Evolutionary conservation across 2,888 invertebrate species (phyloP), one percentile per base, ranked within the genome.

Genomic region (Beris chalybata): DNA sequence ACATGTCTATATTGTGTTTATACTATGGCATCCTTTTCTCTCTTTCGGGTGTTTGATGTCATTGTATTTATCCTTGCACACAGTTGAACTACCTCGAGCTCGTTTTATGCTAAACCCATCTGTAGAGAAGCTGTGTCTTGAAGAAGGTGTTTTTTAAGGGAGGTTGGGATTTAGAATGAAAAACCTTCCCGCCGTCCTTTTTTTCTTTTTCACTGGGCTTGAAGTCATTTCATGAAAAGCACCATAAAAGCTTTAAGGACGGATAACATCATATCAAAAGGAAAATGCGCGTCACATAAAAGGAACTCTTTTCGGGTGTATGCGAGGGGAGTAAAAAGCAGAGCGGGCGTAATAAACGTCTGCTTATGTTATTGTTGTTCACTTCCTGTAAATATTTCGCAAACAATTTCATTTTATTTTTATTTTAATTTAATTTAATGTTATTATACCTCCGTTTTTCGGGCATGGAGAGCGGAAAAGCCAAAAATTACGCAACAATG

Each of bases 1-100:
- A 69, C 71, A 72, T 72, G 71, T 71, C 72, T 72, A 71, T 72
- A 71, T 71, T 70, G 66, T 65, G 52, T 65, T 57, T 65, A 65
- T 50, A 58, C 45, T 12, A 38, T 65, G 57, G 65, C 13, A 54
- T 48, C 31, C 64, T n/a, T 64, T 54, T 64, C 29, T 11, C 61
- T 32, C 47, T 29, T 22, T 43, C 30, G 5, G 50, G 52, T 50
- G 61, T 50, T 61, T 61, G 47, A 13, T 52, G 61, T 61, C 61
- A 30, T 50, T 52, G 50, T 61, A 43, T 43, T 61, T 22, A n/a
- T 15, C 32, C 52, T 38, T 50, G 61, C 50, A 52, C 52, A 32
- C 48, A 38, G 38, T 38, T 50, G 3, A 48, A 48, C 11, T 58
- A 32, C 59, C 50, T 11, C 45, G 7, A 52, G 30, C 38, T 38